These are phyloP conservation scores for Caenorhabditis macrosperma DNA, from an alignment of 2,888 invertebrate species.

Conservation along the genomic window DNA sequence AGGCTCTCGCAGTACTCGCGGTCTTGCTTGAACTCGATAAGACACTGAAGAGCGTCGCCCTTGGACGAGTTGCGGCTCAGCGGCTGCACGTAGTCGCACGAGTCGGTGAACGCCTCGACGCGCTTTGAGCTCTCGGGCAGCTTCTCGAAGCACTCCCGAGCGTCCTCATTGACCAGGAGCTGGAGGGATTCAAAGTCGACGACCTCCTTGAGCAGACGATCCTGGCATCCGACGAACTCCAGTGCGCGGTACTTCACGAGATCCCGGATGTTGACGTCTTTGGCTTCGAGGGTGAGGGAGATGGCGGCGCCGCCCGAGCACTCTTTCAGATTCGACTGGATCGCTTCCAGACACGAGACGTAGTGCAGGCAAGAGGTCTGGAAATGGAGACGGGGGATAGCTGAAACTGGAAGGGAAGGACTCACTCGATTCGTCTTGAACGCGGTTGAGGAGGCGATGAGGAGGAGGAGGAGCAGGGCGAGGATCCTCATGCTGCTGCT, in stretches of 20 bases:
- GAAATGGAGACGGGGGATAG: constrained; percentile 1
- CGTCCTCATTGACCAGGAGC: constrained; percentile 67
- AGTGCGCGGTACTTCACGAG: constrained; percentile 60
- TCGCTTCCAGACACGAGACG: constrained; percentile 61
- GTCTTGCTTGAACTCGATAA: constrained; percentile 67
- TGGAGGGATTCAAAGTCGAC: constrained; percentile 71
- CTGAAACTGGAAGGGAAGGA: neutral
- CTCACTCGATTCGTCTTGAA: constrained; percentile 54
- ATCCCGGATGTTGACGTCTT: constrained; percentile 63
- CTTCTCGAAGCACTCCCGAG: constrained; percentile 69
- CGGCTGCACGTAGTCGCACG: constrained; percentile 60
- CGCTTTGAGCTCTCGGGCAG: constrained; percentile 61
- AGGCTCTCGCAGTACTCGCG: constrained; percentile 67
- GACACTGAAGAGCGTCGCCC: constrained; percentile 63
- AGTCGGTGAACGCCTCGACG: constrained; percentile 57
- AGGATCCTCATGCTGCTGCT: constrained; percentile 44
- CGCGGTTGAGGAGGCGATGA: constrained; percentile 8
- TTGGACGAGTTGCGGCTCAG: constrained; percentile 53
- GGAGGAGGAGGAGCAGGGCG: constrained; percentile 28
- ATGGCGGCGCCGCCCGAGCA: constrained; percentile 66
- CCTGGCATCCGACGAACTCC: constrained; percentile 67
- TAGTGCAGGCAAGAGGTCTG: constrained; percentile 68
- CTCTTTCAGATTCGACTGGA: constrained; percentile 61
- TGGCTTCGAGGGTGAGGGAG: constrained; percentile 61
- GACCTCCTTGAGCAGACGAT: constrained; percentile 62